These are phyloP conservation scores for Eulemur albifrons DNA, from an alignment of 2,797 vertebrate species.

Conservation along the genomic window DNA sequence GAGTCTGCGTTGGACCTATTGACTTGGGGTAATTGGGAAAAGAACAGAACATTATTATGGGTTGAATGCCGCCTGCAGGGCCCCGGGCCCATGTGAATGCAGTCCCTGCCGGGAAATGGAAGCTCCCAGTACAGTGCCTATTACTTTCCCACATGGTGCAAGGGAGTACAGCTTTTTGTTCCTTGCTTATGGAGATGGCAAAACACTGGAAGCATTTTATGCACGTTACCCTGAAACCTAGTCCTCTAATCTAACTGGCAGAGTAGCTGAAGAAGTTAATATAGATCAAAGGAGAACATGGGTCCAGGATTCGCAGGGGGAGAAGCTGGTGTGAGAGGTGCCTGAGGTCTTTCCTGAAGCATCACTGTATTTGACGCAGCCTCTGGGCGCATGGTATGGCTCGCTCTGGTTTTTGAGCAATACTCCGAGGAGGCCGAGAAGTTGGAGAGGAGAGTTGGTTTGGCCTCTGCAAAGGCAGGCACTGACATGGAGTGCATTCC, in stretches of 20 bases:
- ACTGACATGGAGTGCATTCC: not conserved
- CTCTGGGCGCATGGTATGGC: too few relatives aligned
- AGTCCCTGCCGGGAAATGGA: not conserved
- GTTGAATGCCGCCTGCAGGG: not conserved
- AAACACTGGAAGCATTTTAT: not conserved
- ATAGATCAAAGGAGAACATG: not conserved
- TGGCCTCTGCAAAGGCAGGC: not conserved
- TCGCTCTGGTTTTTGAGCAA: not conserved
- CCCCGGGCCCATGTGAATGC: not conserved
- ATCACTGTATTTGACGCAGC: rapidly evolving
- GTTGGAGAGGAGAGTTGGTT: not conserved
- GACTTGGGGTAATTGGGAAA: constrained; percentile 10
- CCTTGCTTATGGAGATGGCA: not conserved
- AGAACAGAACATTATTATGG: not conserved
- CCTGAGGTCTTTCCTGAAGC: not conserved
- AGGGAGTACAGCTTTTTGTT: not conserved
- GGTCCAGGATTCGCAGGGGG: not conserved
- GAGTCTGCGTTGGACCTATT: not conserved
- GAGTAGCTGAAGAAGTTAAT: not conserved
- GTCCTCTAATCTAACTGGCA: not conserved
- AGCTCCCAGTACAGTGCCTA: not conserved
- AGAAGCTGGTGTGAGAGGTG: not conserved
- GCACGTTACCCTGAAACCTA: not conserved
- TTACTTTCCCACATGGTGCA: not conserved
- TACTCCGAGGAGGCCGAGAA: not conserved